phyloP scores from a whole-genome alignment of 2,113 vertebrate species.

The Eublepharis macularius region DNA sequence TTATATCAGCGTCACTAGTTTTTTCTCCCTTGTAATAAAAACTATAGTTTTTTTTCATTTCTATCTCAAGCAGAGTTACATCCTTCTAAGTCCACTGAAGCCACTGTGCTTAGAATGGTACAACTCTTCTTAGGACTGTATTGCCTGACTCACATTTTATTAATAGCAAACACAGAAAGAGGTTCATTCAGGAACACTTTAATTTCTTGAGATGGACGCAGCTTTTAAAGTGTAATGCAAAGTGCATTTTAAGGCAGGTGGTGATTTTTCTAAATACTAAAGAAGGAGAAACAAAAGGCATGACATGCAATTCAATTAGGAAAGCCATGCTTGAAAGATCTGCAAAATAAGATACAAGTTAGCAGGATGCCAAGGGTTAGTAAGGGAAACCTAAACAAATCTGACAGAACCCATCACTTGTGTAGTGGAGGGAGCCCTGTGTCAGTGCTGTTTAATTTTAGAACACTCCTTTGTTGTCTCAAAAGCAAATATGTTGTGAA shows the following conservation, averaged over 20 bases:
- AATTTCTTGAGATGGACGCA: background rate
- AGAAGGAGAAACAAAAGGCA: constrained; percentile 5
- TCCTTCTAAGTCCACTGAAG: too few species aligned
- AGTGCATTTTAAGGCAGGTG: background rate
- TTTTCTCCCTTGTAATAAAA: background rate
- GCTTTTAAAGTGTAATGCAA: background rate
- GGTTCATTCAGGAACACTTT: background rate
- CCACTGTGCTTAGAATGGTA: too few species aligned
- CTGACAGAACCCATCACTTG: constrained; percentile 2
- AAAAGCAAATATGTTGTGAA: constrained; percentile 21
- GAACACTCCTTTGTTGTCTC: constrained; percentile 2
- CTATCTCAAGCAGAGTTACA: too few species aligned
- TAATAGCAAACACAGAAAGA: background rate
- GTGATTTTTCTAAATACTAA: background rate
- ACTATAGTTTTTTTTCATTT: background rate
- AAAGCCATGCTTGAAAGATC: constrained; percentile 28
- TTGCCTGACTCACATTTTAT: background rate
- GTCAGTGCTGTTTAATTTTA: background rate
- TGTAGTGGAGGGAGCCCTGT: background rate
- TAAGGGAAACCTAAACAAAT: constrained; percentile 3
- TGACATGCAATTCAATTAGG: background rate
- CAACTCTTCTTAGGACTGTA: background rate
- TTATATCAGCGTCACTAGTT: background rate
- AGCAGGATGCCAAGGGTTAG: background rate
- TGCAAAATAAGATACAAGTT: constrained; percentile 21